Evolutionary conservation across 2,113 vertebrate genomes (phyloP), one percentile per base, ranked within the genome.

Genomic region (Calyptommatus sinebrachiatus): DNA sequence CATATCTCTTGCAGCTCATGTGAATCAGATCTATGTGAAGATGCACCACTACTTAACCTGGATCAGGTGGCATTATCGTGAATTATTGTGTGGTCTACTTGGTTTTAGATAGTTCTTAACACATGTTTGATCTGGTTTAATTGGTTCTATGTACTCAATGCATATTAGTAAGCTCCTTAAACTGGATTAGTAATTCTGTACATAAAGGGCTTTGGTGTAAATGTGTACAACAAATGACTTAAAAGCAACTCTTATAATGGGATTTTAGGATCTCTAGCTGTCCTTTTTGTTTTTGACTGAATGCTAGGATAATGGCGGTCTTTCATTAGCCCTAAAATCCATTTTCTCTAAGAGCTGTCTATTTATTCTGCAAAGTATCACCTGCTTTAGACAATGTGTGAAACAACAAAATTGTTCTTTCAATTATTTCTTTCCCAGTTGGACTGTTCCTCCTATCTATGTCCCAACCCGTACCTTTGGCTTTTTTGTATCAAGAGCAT

Each of bases 351-450:
- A 70, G 66, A 60, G 76, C 76, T 60, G n/a, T 21, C 71, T 53
- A 45, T 80, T 80, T 80, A 67, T 73, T 57, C 24, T 67, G 62
- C 26, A 46, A 60, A 45, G 26, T 14, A 68, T 26, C 18, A 24
- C 12, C 31, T 29, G 35, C 35, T 22, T 70, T 5, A 46, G 14
- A 31, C 31, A 24, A 26, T 22, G 53, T 14, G 28, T 48, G 53
- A 80, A 74, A 48, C 50, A 69, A 26, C 53, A 76, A 26, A 76
- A 76, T 75, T 57, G n/a, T 11, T 31, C 66, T 75, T 21, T 53
- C 35, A 75, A 70, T 75, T 48, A 76, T 81, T 67, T 31, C 62
- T 81, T 81, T 75, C 35, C 65, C 14, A 29, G 31, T 35, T n/a
- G 28, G 12, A 7, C 35, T 45, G 31, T 18, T 9, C 29, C 35